Percentiles rank a stretch among this genome's conserved stretches.
These are phyloP conservation scores for Zaprionus taronus DNA, from an alignment of 1,140 invertebrate genomes.

Conservation along the genomic window DNA sequence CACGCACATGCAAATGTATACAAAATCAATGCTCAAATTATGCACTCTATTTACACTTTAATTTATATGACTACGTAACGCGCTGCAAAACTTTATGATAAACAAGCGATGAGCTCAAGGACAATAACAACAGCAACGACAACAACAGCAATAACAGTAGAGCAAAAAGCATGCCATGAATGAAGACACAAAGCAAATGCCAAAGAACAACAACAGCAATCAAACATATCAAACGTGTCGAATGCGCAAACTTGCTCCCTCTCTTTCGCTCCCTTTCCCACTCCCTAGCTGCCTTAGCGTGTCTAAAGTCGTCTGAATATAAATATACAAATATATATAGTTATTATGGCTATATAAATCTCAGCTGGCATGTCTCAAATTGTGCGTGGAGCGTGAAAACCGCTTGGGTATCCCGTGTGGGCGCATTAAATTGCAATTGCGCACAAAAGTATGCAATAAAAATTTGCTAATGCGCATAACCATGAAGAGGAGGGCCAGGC, in stretches of 20 bases:
- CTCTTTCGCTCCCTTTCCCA: background rate
- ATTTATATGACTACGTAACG: constrained; percentile 36
- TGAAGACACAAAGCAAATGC: constrained; percentile 57
- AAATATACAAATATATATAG: constrained; percentile 15
- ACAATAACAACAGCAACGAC: background rate
- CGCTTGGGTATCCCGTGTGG: constrained; percentile 53
- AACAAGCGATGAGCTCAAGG: background rate
- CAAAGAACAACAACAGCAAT: background rate
- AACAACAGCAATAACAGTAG: background rate
- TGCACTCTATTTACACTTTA: constrained; percentile 62
- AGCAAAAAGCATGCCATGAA: constrained; percentile 15
- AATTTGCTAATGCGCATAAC: constrained; percentile 81
- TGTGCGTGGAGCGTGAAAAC: constrained; percentile 77
- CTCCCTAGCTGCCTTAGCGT: too few relatives aligned
- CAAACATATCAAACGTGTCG: constrained; percentile 1
- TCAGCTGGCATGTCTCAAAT: constrained; percentile 65
- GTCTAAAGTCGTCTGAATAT: background rate
- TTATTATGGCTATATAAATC: constrained; percentile 64
- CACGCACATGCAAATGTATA: constrained; percentile 47
- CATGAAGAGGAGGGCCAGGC: constrained; percentile 7
- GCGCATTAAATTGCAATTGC: constrained; percentile 82
- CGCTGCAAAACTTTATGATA: constrained; percentile 7
- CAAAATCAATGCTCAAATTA: constrained; percentile 68
- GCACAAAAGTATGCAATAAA: constrained; percentile 81
- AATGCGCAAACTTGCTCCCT: background rate